These are phyloP conservation scores for Synanthedon formicaeformis DNA, from an alignment of 2,888 invertebrate species.

Conservation along the genomic window DNA sequence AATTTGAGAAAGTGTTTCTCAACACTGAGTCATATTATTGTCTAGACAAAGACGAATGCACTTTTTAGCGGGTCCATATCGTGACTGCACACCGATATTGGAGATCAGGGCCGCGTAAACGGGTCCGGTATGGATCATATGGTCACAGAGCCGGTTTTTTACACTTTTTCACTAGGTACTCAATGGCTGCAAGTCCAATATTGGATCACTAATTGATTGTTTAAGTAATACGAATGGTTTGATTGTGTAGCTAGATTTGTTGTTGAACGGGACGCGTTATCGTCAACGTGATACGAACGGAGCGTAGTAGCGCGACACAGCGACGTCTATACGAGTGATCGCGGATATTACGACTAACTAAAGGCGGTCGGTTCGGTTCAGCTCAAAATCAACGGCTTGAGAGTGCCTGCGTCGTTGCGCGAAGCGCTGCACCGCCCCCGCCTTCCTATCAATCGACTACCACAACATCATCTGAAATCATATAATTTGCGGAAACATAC, in stretches of 20 bases:
- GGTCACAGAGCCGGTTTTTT: constrained; percentile 48
- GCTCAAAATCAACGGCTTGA: neutral
- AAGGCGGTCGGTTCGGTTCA: neutral
- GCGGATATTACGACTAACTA: constrained; percentile 54
- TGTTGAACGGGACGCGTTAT: constrained; percentile 53
- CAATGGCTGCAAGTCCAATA: constrained; percentile 10
- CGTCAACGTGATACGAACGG: constrained; percentile 24
- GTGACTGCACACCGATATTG: constrained; percentile 37
- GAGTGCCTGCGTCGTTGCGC: neutral
- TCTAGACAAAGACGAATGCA: constrained; percentile 30
- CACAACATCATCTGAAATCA: constrained; percentile 33
- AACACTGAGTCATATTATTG: constrained; percentile 45
- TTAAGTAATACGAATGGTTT: constrained; percentile 20
- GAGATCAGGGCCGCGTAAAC: constrained; percentile 32
- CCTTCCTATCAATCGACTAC: constrained; percentile 4
- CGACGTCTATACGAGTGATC: constrained; percentile 51
- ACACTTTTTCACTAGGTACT: constrained; percentile 17
- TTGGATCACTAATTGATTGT: constrained; percentile 20
- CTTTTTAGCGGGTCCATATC: constrained; percentile 52
- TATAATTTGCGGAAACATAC: constrained; percentile 4
- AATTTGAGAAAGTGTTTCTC: constrained; percentile 34
- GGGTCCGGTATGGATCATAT: constrained; percentile 44
- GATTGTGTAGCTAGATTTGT: constrained; percentile 36
- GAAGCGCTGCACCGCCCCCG: constrained; percentile 11
- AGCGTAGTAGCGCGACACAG: constrained; percentile 38